Evolutionary conservation across 2,797 vertebrate species (phyloP), one percentile per base, ranked within the genome.

Genomic region (Macrochelys suwanniensis): DNA sequence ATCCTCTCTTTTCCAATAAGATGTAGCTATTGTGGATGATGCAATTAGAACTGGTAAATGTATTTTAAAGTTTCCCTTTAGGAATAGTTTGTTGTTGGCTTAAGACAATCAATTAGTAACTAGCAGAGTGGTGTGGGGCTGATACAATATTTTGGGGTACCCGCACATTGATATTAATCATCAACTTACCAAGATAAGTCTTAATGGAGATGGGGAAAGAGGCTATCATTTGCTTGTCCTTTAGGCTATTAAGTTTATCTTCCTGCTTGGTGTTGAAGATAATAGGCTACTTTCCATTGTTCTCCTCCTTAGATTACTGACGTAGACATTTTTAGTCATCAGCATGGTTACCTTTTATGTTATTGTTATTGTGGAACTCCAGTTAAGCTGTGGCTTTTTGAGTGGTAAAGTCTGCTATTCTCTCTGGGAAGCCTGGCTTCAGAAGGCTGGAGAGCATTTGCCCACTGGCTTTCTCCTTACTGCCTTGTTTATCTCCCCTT

Each of bases 211-310:
- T 12, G 21, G 59, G 51, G 68, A 96, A 92, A 94, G 74, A 74
- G 45, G 42, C 47, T 51, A 89, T 95, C 50, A 91, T 95, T 93
- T 91, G 54, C 77, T 87, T 84, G 50, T 57, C 49, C 77, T 61
- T 87, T 94, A 49, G 45, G 59, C 79, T 93, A 17, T 68, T 56
- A 74, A 56, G 15, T 90, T 97, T 89, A 85, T 90, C 88, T 88
- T 89, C 80, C 83, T 83, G 23, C 33, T 88, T 94, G 87, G 88
- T 93, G 42, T 23, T 51, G 5, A 57, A 96, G 80, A 82, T 12
- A 68, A 56, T 12, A 92, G 87, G 6, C 11, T 19, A 13, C 7
- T 96, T 89, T 87, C 26, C 87, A 50, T 86, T 97, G 78, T 93
- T 96, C 82, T 91, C 7, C 1, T 51, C 37, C 5, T 3, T 47